Base-by-base conservation (phyloP, 2,888 invertebrate genomes). In the Acleris laterana region DNA sequence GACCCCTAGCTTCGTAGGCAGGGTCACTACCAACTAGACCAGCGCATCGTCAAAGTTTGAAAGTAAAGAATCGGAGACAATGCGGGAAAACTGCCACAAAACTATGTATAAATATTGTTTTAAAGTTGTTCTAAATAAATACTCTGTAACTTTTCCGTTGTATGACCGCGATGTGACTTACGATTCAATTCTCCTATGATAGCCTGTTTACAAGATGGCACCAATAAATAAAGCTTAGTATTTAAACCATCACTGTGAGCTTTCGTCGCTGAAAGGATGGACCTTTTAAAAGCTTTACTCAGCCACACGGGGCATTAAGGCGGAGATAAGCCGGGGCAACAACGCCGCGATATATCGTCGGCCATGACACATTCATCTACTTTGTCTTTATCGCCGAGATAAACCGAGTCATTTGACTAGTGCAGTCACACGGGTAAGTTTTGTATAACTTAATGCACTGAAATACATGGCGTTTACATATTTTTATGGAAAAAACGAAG, bases 251-350 rank as follows among this genome's bases (percentile, higher is more conserved):
- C 65, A 74, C 71, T 75, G 74, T 77, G 73, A 75, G 74, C 80
- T 79, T 85, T 79, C 77, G 81, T 83, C 75, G 83, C 83, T 87
- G 78, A 79, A 82, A 81, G 85, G 87, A 84, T 86, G 84, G 78
- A 81, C 77, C 83, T 86, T 85, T 89, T 89, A 89, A 89, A 90
- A 90, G 88, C 86, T 84, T 86, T 83, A 85, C 82, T 78, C 82
- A 80, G 80, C 81, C 78, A 78, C 77, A 77, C 80, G 78, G 78
- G 76, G 81, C 87, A 88, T 89, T 88, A 89, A 87, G 82, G 77
- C 79, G 79, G 74, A 87, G 90, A 90, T 90, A 88, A 89, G 86
- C 81, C 74, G 76, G 74, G 83, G 82, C 82, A 84, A 82, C 84
- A 84, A 85, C 83, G 81, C 74, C 71, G 77, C 84, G 82, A 86